Percentiles rank a stretch among this genome's conserved stretches.
Evolutionary conservation across 2,888 invertebrate species (phyloP).

Genomic region (Apotomis capreana): DNA sequence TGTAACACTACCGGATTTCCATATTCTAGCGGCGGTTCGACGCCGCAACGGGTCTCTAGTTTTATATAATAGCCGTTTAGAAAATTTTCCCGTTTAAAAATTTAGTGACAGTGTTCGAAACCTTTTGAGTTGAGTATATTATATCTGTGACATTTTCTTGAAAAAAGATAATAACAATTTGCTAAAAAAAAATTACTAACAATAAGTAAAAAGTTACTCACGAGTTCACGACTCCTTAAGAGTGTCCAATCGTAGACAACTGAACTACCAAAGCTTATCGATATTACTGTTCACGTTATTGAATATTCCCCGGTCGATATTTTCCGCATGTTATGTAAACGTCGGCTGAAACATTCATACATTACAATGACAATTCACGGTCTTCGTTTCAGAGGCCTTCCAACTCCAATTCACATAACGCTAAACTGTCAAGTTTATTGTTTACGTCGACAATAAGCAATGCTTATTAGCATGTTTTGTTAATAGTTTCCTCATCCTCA

Average conservation of each 20-base stretch:
- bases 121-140: too few species aligned
- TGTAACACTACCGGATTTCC: too few species aligned
- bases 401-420: conserved; percentile 8
- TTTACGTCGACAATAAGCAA: not conserved
- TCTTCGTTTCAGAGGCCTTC: conserved; percentile 29
- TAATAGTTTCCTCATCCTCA: conserved; percentile 2
- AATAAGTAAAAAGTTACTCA: too few species aligned
- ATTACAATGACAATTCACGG: conserved; percentile 18
- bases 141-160: too few species aligned
- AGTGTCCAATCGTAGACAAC: conserved; percentile 17
- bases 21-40: too few species aligned
- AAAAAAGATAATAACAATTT: too few species aligned
- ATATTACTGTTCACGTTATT: conserved; percentile 37
- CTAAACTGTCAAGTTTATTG: conserved; percentile 31
- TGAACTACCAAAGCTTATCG: conserved; percentile 41
- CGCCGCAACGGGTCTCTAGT: too few species aligned
- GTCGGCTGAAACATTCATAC: conserved; percentile 17
- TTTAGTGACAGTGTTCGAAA: too few species aligned
- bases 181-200: too few species aligned
- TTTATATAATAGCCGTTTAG: too few species aligned
- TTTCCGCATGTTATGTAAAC: conserved; percentile 36
- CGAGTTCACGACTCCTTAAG: too few species aligned
- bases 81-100: too few species aligned
- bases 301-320: conserved; percentile 25
- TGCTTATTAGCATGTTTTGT: not conserved